Conservation (phyloP, 1,140 invertebrate species). For the Drosophila repletoides region DNA sequence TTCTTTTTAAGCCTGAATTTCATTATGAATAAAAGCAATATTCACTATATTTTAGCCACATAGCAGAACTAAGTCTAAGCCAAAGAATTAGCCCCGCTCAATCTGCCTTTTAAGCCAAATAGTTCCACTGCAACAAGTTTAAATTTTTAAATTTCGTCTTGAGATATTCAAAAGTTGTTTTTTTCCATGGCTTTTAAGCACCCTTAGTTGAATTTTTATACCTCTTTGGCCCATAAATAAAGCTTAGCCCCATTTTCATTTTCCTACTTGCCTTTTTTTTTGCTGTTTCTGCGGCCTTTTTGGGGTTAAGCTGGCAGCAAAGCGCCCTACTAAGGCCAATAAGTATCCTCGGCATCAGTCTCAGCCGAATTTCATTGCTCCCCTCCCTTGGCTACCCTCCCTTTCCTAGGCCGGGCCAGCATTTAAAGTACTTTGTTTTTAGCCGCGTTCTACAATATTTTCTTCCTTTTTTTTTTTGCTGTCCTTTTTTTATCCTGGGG, state of each 20-base stretch:
- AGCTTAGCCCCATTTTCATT: constrained; percentile 61
- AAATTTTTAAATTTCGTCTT: no score
- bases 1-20: no score
- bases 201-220: constrained; percentile 15
- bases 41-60: no score
- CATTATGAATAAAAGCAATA: no score
- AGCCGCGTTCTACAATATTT: constrained; percentile 16
- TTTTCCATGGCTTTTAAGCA: no score
- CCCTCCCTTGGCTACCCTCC: not conserved
- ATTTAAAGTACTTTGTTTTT: constrained; percentile 60
- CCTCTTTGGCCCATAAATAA: constrained; percentile 65
- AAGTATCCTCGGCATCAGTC: constrained; percentile 11
- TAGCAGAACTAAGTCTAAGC: no score
- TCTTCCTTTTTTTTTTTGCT: constrained; percentile 1
- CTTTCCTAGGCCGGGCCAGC: constrained; percentile 31
- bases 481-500: constrained; percentile 2
- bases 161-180: no score
- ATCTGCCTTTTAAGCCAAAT: no score
- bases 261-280: no score
- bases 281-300: constrained; percentile 55
- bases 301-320: constrained; percentile 65
- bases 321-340: constrained; percentile 57
- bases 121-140: no score
- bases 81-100: no score
- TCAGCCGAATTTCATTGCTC: constrained; percentile 8